Evolutionary conservation across 2,797 vertebrate species (phyloP), one percentile per base, ranked within the genome.

Genomic region (Molossus molossus): DNA sequence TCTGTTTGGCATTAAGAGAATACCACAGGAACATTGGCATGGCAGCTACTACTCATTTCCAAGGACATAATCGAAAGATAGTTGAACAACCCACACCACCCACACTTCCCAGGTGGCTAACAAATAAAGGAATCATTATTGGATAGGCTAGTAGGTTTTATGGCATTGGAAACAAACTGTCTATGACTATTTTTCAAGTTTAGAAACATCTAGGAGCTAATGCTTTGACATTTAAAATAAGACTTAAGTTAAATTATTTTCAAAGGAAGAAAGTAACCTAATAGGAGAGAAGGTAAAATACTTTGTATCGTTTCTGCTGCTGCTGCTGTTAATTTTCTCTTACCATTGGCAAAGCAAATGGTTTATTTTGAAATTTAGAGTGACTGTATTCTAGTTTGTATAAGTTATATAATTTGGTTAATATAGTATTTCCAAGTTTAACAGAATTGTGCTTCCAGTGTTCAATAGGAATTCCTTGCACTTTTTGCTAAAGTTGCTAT

Each of bases 21-120:
- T 64, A 79, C n/a, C 60, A 84, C 23, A 65, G 67, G 60, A 96
- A 90, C 82, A 88, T 73, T 96, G 96, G 95, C 96, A 92, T 87
- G 37, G 60, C 57, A 94, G 65, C 60, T 82, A 11, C 64, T n/a
- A 11, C 9, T 95, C 33, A 37, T 92, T 90, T 96, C 96, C 96
- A 97, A 96, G 93, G 86, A 95, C 92, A 93, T 50, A 82, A 94
- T 94, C 12, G 37, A 93, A 84, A 93, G 85, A 88, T 50, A 79
- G 67, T 87, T 95, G 75, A 82, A 93, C 29, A 87, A 27, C 94
- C 88, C 72, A 94, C 90, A 92, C 84, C 91, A 90, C 95, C 96
- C 94, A 96, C 94, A 40, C 50, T 70, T 89, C 70, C 90, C 96
- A 97, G 94, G 96, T 96, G 94, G 95, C 92, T 94, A 40, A 72